These are phyloP conservation scores for Epinotia brunnichana DNA, from an alignment of 2,888 invertebrate genomes.

Conservation along the genomic window DNA sequence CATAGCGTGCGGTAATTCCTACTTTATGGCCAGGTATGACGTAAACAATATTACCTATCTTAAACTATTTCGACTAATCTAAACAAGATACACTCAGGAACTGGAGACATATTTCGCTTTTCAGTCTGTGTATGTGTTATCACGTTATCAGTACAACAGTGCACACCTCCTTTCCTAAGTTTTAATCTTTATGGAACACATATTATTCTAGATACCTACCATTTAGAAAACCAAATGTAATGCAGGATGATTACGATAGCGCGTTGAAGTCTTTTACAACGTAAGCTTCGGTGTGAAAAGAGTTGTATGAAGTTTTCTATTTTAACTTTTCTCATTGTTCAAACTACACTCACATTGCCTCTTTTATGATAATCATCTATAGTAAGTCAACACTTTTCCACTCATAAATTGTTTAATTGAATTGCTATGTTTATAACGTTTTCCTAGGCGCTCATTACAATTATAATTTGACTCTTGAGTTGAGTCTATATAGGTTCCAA, in stretches of 20 bases:
- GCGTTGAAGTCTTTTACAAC: slow-evolving; percentile 74
- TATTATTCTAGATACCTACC: no score
- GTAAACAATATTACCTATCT: no score
- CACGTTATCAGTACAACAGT: no score
- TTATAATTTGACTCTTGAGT: background rate
- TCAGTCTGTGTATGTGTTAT: no score
- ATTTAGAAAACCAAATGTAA: background rate
- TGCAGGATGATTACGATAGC: slow-evolving; percentile 40
- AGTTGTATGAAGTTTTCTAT: slow-evolving; percentile 7
- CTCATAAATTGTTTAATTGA: background rate
- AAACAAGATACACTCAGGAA: no score
- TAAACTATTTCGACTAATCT: no score
- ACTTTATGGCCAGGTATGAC: no score
- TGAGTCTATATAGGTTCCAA: no score
- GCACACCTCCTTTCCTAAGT: no score
- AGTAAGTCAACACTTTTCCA: background rate
- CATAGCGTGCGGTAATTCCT: no score
- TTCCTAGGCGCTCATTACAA: background rate
- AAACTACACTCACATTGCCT: background rate
- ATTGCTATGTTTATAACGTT: background rate
- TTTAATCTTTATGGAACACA: no score
- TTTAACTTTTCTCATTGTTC: slow-evolving; percentile 32
- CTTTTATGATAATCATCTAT: background rate
- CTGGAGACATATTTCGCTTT: no score
- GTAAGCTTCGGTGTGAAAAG: slow-evolving; percentile 19